A percentile compares a stretch with the other conserved stretches of the same genome.
These are phyloP conservation scores for Pogonus chalceus DNA, from an alignment of 1,140 invertebrate genomes.

Conservation along the genomic window DNA sequence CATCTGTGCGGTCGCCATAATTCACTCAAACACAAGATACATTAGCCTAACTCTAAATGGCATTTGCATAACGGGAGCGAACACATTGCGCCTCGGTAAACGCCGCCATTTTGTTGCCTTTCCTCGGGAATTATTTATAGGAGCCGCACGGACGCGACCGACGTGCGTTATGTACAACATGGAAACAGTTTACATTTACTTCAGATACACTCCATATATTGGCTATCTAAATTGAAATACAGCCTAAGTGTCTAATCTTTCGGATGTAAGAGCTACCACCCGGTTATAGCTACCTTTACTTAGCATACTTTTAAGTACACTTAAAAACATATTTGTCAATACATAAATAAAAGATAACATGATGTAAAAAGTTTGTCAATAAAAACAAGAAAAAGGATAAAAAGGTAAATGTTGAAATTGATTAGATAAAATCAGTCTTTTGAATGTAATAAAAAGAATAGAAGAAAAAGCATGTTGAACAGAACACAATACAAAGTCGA, in stretches of 20 bases:
- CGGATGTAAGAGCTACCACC: no score
- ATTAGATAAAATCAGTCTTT: neutral
- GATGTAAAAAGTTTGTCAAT: no score
- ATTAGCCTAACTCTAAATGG: constrained; percentile 3
- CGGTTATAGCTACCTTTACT: no score
- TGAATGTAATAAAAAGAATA: neutral
- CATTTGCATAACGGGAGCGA: constrained; percentile 1
- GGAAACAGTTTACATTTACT: constrained; percentile 15
- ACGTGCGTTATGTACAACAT: neutral
- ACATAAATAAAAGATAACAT: no score
- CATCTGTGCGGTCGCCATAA: constrained; percentile 1
- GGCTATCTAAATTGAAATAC: no score
- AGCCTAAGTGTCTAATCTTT: no score
- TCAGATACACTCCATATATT: constrained; percentile 13
- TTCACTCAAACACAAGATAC: constrained; percentile 6
- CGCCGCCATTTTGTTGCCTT: neutral
- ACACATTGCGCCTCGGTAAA: neutral
- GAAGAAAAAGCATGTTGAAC: neutral
- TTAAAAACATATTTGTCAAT: no score
- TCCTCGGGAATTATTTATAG: neutral
- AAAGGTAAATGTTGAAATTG: no score
- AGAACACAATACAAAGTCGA: no score
- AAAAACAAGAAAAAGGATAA: no score
- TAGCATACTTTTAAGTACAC: no score
- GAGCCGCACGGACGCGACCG: neutral